These are phyloP conservation scores for Diabrotica balteata DNA, from an alignment of 2,888 invertebrate genomes.

Conservation along the genomic window DNA sequence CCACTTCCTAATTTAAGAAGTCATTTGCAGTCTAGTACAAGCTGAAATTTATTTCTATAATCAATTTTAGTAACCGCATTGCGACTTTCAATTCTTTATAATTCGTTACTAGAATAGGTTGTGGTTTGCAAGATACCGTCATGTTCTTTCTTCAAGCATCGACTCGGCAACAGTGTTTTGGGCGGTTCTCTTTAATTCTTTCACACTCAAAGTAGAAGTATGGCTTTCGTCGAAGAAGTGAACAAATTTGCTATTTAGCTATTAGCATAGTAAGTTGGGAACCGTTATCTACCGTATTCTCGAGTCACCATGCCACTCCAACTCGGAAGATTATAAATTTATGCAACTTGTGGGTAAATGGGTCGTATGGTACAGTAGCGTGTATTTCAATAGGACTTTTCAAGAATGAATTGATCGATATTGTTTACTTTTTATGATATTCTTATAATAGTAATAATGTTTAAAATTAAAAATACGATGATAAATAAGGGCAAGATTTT, in stretches of 20 bases:
- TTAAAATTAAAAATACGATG: too few species aligned
- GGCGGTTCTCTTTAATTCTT: slow-evolving; percentile 19
- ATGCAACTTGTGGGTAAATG: slow-evolving; percentile 43
- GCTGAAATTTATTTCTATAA: too few species aligned
- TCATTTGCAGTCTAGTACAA: too few species aligned
- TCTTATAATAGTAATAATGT: too few species aligned
- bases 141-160: neutral
- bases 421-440: too few species aligned
- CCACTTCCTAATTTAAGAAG: too few species aligned
- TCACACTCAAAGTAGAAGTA: slow-evolving; percentile 19
- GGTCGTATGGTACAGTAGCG: slow-evolving; percentile 29
- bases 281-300: slow-evolving; percentile 42
- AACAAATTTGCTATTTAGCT: slow-evolving; percentile 40
- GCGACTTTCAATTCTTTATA: too few species aligned
- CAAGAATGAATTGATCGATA: too few species aligned
- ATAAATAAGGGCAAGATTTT: too few species aligned
- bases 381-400: neutral
- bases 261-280: slow-evolving; percentile 42
- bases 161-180: slow-evolving; percentile 13
- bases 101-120: too few species aligned
- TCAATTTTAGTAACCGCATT: too few species aligned
- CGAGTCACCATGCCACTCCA: slow-evolving; percentile 12
- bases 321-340: slow-evolving; percentile 38
- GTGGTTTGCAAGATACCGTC: too few species aligned
- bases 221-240: slow-evolving; percentile 31